Conservation (phyloP, 2,797 vertebrate species). For the Gobionotothen gibberifrons region DNA sequence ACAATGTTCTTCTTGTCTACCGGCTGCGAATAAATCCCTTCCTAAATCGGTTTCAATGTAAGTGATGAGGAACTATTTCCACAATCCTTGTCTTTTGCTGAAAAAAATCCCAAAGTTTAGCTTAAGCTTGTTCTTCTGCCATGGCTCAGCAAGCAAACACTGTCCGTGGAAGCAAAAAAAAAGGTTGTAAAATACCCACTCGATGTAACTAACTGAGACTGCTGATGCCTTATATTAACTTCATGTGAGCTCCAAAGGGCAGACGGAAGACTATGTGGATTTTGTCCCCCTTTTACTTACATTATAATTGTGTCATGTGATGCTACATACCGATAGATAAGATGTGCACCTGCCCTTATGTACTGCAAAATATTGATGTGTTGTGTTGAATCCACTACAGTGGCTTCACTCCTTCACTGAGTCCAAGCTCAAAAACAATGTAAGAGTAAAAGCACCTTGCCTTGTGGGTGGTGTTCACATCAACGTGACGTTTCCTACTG, state of each 20-base stretch:
- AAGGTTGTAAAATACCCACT: conserved; percentile 26
- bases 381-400: not conserved
- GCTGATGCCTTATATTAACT: conserved; percentile 2
- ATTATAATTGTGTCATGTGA: conserved; percentile 34
- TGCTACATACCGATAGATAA: conserved; percentile 4
- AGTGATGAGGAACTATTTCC: conserved; percentile 6
- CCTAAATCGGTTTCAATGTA: conserved; percentile 9
- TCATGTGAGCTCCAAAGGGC: conserved; percentile 18
- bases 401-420: conserved; percentile 47
- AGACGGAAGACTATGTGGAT: not conserved
- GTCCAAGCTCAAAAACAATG: conserved; percentile 50
- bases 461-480: conserved; percentile 15
- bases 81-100: conserved; percentile 16
- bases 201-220: conserved; percentile 17
- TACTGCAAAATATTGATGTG: not conserved
- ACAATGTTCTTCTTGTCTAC: not conserved
- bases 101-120: conserved; percentile 18
- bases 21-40: conserved; percentile 4
- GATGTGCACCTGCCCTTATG: not conserved
- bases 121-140: conserved; percentile 12
- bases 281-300: conserved; percentile 24
- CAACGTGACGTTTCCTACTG: not conserved
- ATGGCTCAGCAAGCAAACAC: conserved; percentile 20
- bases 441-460: conserved; percentile 17
- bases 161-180: conserved; percentile 18